Evolutionary conservation across 1,140 invertebrate species (phyloP), one percentile per base, ranked within the genome.

Genomic region (Tenebrio molitor): DNA sequence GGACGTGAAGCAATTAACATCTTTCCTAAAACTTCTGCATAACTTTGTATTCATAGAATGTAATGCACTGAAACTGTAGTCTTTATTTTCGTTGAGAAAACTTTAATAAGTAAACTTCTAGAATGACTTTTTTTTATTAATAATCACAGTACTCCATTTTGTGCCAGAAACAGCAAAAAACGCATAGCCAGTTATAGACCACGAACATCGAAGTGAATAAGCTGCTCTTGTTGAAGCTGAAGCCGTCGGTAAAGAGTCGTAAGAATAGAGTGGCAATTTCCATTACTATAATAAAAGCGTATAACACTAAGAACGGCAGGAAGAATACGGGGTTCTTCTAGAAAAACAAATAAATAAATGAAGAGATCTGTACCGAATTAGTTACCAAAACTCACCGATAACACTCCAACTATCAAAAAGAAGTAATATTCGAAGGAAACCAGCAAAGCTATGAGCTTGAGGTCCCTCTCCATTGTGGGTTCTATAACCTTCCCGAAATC

Each of bases 391-490:
- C 74, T 76, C 69, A 81, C 80, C 39, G 78, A 78, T 6, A 75
- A 5, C 14, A 77, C 15, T 42, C 80, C 80, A 36, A 80, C 23
- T 25, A 81, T 21, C n/a, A 81, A 64, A 21, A 81, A 76, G 16
- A 74, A 34, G 44, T 81, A 80, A 71, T 80, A 81, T 70, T 81
- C 80, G 2, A 78, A 33, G 10, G 80, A 80, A 33, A 79, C 68
- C n/a, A 79, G 74, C 16, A 80, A 62, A 36, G 72, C 77, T 29
- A 81, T 79, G 5, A 81, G 65, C 71, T 80, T 80, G 42, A 75
- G 71, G 69, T 81, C 80, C 39, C 80, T 71, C 69, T 81, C 79
- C 17, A 72, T 58, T 72, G 77, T 77, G 6, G 79, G 74, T 1
- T 68, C 46, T 8, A 79, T 69, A 10, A 81, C 15, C 62, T 73